These are phyloP conservation scores for Caenorhabditis wallacei DNA, from an alignment of 2,888 invertebrate genomes.

Conservation along the genomic window DNA sequence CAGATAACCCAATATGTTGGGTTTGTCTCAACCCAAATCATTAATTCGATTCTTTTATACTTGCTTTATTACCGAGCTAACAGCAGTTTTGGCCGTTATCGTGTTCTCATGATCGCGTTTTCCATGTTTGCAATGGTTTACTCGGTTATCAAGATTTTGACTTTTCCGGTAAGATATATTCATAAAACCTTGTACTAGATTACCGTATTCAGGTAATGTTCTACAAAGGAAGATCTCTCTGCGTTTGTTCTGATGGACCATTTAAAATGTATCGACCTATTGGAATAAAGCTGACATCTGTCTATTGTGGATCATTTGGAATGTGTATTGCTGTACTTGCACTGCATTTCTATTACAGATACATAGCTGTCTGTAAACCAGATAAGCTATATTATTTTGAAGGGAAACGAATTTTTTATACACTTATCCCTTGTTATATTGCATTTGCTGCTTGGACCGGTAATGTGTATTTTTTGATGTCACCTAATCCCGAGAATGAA, in stretches of 20 bases:
- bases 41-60: conserved; percentile 30
- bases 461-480: conserved; percentile 16
- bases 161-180: conserved; percentile 19
- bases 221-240: conserved; percentile 36
- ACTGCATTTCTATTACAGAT: conserved; percentile 50
- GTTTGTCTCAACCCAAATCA: conserved; percentile 25
- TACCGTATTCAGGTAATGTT: conserved; percentile 43
- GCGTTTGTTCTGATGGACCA: conserved; percentile 35
- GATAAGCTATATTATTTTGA: conserved; percentile 45
- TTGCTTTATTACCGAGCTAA: conserved; percentile 13
- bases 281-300: conserved; percentile 19
- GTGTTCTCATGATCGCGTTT: conserved; percentile 40
- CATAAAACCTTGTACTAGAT: neutral
- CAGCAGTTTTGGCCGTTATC: conserved; percentile 40
- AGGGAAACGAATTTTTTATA: conserved; percentile 30
- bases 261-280: conserved; percentile 15
- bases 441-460: conserved; percentile 16
- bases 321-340: conserved; percentile 37
- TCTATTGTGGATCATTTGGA: conserved; percentile 51
- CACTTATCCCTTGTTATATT: conserved; percentile 7
- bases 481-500: conserved; percentile 1
- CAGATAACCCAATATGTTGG: conserved; percentile 28
- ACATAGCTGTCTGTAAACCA: conserved; percentile 47
- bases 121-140: conserved; percentile 42
- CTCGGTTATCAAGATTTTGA: conserved; percentile 28